Base-by-base conservation (phyloP, 2,797 vertebrate genomes). In the Schizopygopsis pylzovi region DNA sequence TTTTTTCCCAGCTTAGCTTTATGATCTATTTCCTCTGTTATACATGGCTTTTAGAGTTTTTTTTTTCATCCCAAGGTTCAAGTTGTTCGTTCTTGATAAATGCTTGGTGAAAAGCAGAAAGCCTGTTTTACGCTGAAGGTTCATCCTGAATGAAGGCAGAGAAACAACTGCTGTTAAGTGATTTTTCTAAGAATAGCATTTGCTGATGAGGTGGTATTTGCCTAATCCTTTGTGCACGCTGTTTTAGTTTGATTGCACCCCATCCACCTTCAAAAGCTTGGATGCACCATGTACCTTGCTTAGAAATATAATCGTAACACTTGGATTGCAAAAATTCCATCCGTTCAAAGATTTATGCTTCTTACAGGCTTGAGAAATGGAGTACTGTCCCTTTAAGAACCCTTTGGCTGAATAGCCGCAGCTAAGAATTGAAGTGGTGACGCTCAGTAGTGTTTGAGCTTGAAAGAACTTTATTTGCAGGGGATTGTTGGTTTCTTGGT, bases 151-250 rank as follows among this genome's bases (percentile, higher is more conserved):
- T 73, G 68, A 84, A 65, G 47, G 72, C 54, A 28, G 78, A 81
- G 72, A 83, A 45, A 88, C 85, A 88, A 86, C 85, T 81, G 86
- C 71, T 80, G 76, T 86, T 83, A 79, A 84, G 65, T 84, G 85
- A 71, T 71, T 80, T 15, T 13, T 18, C 89, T 89, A 87, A 87
- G 84, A 89, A 90, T 89, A 88, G 86, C 77, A 67, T 83, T 87
- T 87, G 84, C 88, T 87, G 89, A 87, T 91, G 86, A 90, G 76
- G 87, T 83, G 59, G 79, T 63, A n/a, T 70, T 72, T 71, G 56
- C 63, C 61, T 87, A 87, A 89, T 87, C 88, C 85, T 87, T 88
- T 83, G 83, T 88, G 61, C 78, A 67, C 22, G 2, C 79, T 49
- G 52, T 81, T 68, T 85, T 79, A 84, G 63, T 81, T 78, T 67